Evolutionary conservation across 92 coral and sea anemone species (phyloP).

Genomic region (Zoanthus solanderi): DNA sequence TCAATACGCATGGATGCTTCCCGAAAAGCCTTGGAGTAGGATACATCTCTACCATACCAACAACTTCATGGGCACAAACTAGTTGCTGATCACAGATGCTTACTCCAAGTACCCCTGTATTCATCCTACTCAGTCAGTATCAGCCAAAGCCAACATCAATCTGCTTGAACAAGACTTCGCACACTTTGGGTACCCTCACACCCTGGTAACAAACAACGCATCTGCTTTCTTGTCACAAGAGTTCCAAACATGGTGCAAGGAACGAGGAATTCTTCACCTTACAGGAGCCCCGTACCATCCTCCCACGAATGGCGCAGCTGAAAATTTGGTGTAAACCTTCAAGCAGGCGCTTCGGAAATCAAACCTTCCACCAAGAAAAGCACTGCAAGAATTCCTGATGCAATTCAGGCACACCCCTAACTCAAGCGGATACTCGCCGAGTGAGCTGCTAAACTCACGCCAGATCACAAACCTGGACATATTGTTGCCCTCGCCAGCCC

Average conservation of each 20-base stretch:
- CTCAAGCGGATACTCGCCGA: conserved; percentile 8
- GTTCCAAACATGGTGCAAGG: conserved; percentile 43
- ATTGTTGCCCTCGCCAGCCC: conserved; percentile 16
- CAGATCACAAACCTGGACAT: conserved; percentile 11
- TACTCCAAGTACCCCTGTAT: neutral
- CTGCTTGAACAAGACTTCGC: conserved; percentile 47
- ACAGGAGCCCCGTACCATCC: conserved; percentile 50
- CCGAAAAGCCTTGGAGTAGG: neutral
- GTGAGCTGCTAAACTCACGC: conserved; percentile 22
- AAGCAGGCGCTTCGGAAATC: conserved; percentile 41
- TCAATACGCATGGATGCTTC: neutral
- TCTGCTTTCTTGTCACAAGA: conserved; percentile 30
- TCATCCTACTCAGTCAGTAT: conserved; percentile 13
- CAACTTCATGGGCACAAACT: neutral
- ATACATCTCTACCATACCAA: neutral
- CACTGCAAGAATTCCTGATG: conserved; percentile 27
- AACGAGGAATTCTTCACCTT: conserved; percentile 28
- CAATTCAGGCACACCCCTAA: conserved; percentile 18
- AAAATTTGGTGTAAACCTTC: conserved; percentile 23
- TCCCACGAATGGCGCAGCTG: conserved; percentile 45
- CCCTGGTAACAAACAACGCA: conserved; percentile 43
- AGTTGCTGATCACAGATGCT: neutral
- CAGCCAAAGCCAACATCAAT: conserved; percentile 32
- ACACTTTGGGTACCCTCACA: conserved; percentile 51
- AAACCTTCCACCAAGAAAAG: neutral